Evolutionary conservation across 2,113 vertebrate genomes (phyloP).

Genomic region (Eubucco bourcierii): DNA sequence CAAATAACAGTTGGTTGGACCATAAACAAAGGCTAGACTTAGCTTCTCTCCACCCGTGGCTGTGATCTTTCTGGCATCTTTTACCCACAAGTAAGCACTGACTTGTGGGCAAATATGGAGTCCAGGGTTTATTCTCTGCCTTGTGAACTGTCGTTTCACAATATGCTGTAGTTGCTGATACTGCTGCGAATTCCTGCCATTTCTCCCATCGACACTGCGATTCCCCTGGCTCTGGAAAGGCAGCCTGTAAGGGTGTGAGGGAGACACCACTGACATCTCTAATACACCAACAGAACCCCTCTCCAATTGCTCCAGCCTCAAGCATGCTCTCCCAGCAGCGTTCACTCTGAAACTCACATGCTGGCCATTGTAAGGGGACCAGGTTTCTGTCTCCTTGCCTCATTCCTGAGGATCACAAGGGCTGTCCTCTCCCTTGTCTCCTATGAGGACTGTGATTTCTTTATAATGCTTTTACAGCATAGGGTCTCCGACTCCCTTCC

Average conservation of each 20-base stretch:
- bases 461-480: background rate
- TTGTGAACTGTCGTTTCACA: background rate
- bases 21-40: background rate
- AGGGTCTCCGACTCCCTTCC: background rate
- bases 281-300: accelerated
- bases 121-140: background rate
- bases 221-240: background rate
- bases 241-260: background rate
- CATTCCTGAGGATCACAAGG: background rate
- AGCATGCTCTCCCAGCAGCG: background rate
- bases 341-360: background rate
- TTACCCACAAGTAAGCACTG: background rate
- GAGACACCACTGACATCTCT: background rate
- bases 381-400: background rate
- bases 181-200: background rate
- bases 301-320: accelerated
- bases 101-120: background rate
- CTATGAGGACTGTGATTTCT: background rate
- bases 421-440: background rate
- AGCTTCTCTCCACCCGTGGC: background rate
- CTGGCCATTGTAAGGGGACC: background rate
- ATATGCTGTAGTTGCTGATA: background rate
- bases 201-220: background rate
- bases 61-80: background rate
- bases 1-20: background rate